These are phyloP conservation scores for Butorides virescens DNA, from an alignment of 2,113 vertebrate species.

Conservation along the genomic window DNA sequence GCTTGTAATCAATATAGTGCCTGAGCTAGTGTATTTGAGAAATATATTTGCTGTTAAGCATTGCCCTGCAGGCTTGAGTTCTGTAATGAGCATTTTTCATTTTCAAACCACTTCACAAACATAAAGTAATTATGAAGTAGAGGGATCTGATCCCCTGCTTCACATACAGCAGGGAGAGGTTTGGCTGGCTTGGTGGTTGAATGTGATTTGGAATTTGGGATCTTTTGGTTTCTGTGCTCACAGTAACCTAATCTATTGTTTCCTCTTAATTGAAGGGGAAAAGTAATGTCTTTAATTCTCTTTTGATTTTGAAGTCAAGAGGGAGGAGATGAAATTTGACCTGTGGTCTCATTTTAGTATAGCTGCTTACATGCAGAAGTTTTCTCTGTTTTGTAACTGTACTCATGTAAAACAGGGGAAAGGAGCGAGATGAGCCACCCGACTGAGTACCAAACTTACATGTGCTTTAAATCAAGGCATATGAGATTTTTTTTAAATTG, in stretches of 20 bases:
- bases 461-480: background rate
- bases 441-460: background rate
- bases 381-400: background rate
- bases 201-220: constrained; percentile 35
- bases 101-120: constrained; percentile 53
- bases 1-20: constrained; percentile 26
- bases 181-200: background rate
- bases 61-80: constrained; percentile 58
- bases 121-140: constrained; percentile 39
- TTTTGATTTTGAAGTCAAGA: background rate
- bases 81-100: constrained; percentile 59
- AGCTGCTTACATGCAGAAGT: background rate
- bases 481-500: background rate
- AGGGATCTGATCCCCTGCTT: constrained; percentile 42
- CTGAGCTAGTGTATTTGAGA: background rate
- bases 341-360: background rate
- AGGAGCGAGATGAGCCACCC: background rate
- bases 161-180: background rate
- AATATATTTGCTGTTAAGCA: constrained; percentile 28
- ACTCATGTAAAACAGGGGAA: background rate
- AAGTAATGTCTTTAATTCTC: constrained; percentile 5
- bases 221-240: constrained; percentile 5
- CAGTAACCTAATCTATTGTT: background rate
- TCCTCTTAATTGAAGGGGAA: background rate
- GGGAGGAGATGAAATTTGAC: background rate